Evolutionary conservation across 2,113 vertebrate species (phyloP).

Genomic region (Speoplatyrhinus poulsoni): DNA sequence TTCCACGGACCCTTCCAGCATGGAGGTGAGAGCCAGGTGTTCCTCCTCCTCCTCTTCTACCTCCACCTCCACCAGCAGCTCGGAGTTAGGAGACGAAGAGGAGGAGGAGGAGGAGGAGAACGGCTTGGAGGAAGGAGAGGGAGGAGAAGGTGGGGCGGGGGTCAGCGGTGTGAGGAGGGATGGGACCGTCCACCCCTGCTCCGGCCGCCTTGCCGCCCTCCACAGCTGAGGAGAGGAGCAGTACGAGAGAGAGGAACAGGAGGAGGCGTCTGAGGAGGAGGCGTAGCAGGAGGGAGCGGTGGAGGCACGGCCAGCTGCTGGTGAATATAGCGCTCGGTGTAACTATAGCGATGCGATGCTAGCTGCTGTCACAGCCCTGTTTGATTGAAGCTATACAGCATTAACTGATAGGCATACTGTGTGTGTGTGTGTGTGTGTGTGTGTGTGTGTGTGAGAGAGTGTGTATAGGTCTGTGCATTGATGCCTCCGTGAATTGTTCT

Average conservation of each 20-base stretch:
- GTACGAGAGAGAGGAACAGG: constrained; percentile 82
- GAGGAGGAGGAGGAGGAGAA: constrained; percentile 17
- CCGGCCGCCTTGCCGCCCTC: constrained; percentile 7
- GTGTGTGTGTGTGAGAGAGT: background rate
- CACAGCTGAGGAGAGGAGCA: constrained; percentile 66
- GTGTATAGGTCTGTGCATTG: background rate
- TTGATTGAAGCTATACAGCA: too few relatives aligned
- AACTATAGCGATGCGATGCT: too few relatives aligned
- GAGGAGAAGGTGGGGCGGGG: constrained; percentile 71
- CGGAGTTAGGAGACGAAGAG: constrained; percentile 42
- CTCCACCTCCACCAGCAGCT: constrained; percentile 29
- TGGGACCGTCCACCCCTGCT: constrained; percentile 27
- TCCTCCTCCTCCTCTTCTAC: background rate
- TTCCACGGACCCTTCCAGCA: background rate
- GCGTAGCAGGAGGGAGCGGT: constrained; percentile 77
- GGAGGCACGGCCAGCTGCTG: constrained; percentile 77
- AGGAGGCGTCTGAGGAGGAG: constrained; percentile 83
- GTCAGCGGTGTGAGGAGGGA: constrained; percentile 60
- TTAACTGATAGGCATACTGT: background rate
- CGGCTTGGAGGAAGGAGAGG: constrained; percentile 71
- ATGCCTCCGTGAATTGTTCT: too few relatives aligned
- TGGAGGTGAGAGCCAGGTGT: constrained; percentile 31
- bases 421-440: constrained; percentile 11
- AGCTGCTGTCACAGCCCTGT: constrained; percentile 1
- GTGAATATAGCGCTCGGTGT: constrained; percentile 70